Percentiles rank a stretch among this genome's conserved stretches.
Evolutionary conservation across 2,113 vertebrate species (phyloP).

Genomic region (Odocoileus virginianus): DNA sequence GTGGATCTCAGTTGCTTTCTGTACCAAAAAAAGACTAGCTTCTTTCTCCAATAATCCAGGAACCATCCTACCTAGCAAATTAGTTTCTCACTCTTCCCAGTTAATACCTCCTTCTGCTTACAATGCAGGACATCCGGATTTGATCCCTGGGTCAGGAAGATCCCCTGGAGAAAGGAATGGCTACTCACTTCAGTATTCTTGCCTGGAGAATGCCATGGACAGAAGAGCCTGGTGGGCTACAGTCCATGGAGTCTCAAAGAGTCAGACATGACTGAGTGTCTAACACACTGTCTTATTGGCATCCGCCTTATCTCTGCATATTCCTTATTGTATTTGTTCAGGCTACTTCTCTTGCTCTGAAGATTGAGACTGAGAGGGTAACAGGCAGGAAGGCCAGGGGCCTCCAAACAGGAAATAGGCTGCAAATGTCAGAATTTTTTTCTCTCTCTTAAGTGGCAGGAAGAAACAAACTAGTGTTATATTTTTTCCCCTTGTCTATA

Average conservation of each 20-base stretch:
- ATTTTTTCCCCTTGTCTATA: background rate
- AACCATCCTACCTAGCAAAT: background rate
- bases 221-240: background rate
- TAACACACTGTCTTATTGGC: background rate
- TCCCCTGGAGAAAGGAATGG: background rate
- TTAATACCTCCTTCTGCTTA: background rate
- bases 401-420: background rate
- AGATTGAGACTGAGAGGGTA: background rate
- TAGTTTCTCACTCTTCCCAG: background rate
- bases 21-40: background rate
- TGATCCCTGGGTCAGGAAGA: background rate
- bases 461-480: background rate
- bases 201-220: background rate
- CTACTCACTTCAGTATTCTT: background rate
- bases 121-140: background rate
- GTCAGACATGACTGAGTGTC: background rate
- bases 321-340: background rate
- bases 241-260: background rate
- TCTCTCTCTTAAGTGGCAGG: background rate
- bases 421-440: background rate
- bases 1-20: background rate
- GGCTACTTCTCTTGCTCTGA: background rate
- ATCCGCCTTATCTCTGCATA: background rate
- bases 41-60: background rate
- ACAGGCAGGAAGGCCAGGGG: background rate